Base-by-base conservation (phyloP, 2,797 vertebrate species). In the Distichodus sexfasciatus region DNA sequence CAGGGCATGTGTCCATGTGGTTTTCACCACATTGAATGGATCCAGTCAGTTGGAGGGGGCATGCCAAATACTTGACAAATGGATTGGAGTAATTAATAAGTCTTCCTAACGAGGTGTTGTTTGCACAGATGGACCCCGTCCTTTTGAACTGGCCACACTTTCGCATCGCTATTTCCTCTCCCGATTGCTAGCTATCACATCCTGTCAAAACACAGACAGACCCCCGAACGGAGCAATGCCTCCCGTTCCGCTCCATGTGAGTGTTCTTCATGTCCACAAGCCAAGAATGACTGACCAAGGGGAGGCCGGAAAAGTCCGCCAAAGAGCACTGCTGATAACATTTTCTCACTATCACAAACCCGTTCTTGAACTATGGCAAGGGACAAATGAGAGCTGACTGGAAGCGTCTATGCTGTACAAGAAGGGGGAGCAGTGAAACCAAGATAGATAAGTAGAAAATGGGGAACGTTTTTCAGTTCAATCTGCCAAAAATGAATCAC, bases 401-500 rank as follows among this genome's bases (percentile, higher is more conserved):
- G 44, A 54, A 48, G 36, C 33, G 40, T 63, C 44, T 17, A 5
- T 48, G 40, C 31, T 50, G 41, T 43, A 68, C n/a, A 67, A 75
- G 24, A 33, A 67, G 19, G 40, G n/a, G 33, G 41, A 48, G 50
- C 31, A 50, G 15, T 47, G 24, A 69, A 50, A 66, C 55, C 10
- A 65, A 72, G 57, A 80, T 58, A 83, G 77, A 85, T 71, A 70
- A n/a, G 69, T 46, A 66, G 57, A 70, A 64, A 73, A 79, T 76
- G 79, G 81, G 86, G 72, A 85, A 76, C 75, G 82, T 84, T 81
- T 86, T 35, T 23, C 14, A n/a, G 28, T 65, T 82, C 46, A 54
- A 63, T 80, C 78, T 84, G 80, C 87, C 86, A 88, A 82, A 83
- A 84, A 88, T 78, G 82, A 88, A 88, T 88, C 84, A 86, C 76